Evolutionary conservation across 1,140 invertebrate species (phyloP), one percentile per base, ranked within the genome.

Genomic region (Brachionus rubens): DNA sequence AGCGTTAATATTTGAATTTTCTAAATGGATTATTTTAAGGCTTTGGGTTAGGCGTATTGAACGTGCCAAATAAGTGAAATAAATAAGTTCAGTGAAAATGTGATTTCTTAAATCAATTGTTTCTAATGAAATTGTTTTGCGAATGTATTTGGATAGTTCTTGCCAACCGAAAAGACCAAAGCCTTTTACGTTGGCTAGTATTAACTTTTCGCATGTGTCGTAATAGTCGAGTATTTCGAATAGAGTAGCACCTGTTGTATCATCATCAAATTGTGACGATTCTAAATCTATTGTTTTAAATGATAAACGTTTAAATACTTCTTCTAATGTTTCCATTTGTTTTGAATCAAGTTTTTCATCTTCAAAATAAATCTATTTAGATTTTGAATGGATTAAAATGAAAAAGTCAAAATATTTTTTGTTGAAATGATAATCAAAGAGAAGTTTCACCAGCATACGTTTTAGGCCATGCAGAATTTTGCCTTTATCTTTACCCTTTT

Each of bases 151-250:
- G 19, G 90, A 89, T 79, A 90, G 91, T 2, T 90, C 88, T 81
- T 91, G 89, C 92, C 91, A 94, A 1, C 91, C 91, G 54, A 91
- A 84, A 43, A 87, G 87, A 50, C 89, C 89, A 81, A 91, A 90
- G 78, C 88, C 87, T 77, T 88, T 86, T 82, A 91, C 92, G 56
- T 88, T 89, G 21, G 90, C 90, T 75, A 94, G 90, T 82, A 91
- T 91, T 54, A 94, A 82, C 76, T 90, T 88, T 30, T 86, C 87
- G 1, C 90, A 88, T 48, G 91, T 91, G 81, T 94, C 91, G 84
- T 94, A 94, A 83, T 92, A 94, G 82, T 94, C 92, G 78, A 94
- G 88, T 91, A 94, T 93, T 82, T 94, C 92, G 84, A 93, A 93
- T 46, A 93, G 82, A 47, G 91, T 89, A 21, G 33, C 43, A 46